Evolutionary conservation across 2,797 vertebrate species (phyloP).

Genomic region (Coranthus polyacanthus): DNA sequence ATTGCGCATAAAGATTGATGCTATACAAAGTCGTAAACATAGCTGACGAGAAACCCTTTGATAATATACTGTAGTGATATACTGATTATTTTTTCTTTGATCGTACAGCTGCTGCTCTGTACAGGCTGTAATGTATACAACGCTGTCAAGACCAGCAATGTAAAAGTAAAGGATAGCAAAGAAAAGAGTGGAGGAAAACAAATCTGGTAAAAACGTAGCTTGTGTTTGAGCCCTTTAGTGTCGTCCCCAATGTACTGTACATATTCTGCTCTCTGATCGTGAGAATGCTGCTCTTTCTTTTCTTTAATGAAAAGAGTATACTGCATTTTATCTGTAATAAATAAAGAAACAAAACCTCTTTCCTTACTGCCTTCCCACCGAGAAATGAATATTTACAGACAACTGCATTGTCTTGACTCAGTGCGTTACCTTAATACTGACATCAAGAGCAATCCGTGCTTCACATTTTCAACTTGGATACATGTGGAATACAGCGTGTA

Average conservation of each 20-base stretch:
- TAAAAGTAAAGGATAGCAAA: slow-evolving; percentile 43
- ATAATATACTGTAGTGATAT: slow-evolving; percentile 37
- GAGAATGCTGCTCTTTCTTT: slow-evolving; percentile 32
- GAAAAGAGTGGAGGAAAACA: slow-evolving; percentile 24
- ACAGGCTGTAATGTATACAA: slow-evolving; percentile 39
- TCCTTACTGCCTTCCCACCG: slow-evolving; percentile 7
- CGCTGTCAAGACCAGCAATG: slow-evolving; percentile 41
- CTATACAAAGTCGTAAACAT: slow-evolving; percentile 76
- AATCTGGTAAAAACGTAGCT: slow-evolving; percentile 42
- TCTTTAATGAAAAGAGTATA: slow-evolving; percentile 24
- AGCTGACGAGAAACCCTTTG: slow-evolving; percentile 53
- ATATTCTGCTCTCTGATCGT: slow-evolving; percentile 27
- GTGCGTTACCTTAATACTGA: slow-evolving; percentile 16
- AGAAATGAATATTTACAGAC: slow-evolving; percentile 69
- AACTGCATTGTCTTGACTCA: slow-evolving; percentile 50
- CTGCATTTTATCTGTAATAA: slow-evolving; percentile 40
- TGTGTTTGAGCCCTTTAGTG: slow-evolving; percentile 79
- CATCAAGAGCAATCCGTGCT: slow-evolving; percentile 45
- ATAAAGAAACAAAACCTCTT: not conserved
- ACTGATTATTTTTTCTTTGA: slow-evolving; percentile 8
- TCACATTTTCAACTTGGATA: slow-evolving; percentile 41
- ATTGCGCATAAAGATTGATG: slow-evolving; percentile 59
- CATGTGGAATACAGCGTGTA: slow-evolving; percentile 16
- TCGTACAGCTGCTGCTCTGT: slow-evolving; percentile 40
- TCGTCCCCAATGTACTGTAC: slow-evolving; percentile 57